Evolutionary conservation across 1,140 invertebrate species (phyloP), one percentile per base, ranked within the genome.

Genomic region (Nasonia longicornis): DNA sequence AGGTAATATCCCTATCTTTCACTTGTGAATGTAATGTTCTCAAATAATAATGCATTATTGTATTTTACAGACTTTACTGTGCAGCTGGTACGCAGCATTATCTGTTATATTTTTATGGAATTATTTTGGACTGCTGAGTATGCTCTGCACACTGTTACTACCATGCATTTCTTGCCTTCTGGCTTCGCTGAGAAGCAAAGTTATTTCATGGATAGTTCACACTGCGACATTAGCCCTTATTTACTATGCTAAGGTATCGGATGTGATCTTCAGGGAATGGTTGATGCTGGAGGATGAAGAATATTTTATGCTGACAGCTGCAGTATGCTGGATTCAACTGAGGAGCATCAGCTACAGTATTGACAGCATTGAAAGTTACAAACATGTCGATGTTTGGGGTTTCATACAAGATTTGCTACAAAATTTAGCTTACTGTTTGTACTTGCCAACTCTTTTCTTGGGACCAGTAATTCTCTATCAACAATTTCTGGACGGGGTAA

Each of bases 391-490:
- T 82, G 76, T 86, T 3, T 64, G 38, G n/a, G 85, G 84, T 66
- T 87, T 87, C 80, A 86, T 87, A 7, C 82, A 86, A 22, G 85
- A 90, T 78, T 88, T 92, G 70, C 52, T 90, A 7, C 85, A 93
- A 35, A 92, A 92, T 82, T 85, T 95, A 29, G 92, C 93, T 45
- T 97, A 97, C 86, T 93, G 93, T 81, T 93, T 97, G 82, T 97
- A 98, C 89, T 92, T 97, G 64, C 96, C 96, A 38, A 91, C 94
- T 12, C 92, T 96, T 66, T 95, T 95, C 84, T 92, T 94, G 83
- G 96, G 96, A 69, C 96, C 96, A 31, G 91, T 97, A 74, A 92
- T 97, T 82, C 91, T 94, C 7, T 97, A 95, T 90, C 91, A 93
- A 83, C 92, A 94, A 85, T 95, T 94, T 91, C 84, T 90, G 35